These are phyloP conservation scores for Urosaurus nigricauda DNA, from an alignment of 2,797 vertebrate genomes.

Conservation along the genomic window DNA sequence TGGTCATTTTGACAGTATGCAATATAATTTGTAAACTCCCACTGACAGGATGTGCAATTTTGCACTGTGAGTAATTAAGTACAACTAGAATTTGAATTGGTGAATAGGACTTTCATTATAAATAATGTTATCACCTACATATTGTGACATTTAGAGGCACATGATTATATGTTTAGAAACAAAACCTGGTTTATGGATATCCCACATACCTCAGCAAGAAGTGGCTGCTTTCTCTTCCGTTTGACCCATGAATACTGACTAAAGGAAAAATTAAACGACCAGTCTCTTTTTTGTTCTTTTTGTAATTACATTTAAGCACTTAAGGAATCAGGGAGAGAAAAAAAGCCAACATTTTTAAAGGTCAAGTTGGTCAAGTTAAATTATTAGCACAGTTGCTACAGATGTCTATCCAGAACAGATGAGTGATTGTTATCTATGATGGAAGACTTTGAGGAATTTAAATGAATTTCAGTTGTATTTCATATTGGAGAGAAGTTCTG, in stretches of 20 bases:
- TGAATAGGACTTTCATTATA: slow-evolving; percentile 53
- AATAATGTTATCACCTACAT: slow-evolving; percentile 33
- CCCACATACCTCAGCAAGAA: slow-evolving; percentile 35
- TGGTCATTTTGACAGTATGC: neutral
- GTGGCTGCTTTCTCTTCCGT: slow-evolving; percentile 46
- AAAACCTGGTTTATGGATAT: slow-evolving; percentile 14
- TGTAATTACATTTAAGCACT: neutral
- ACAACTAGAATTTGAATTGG: slow-evolving; percentile 42
- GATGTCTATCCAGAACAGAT: neutral
- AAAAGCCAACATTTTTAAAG: neutral
- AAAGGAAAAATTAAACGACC: slow-evolving; percentile 1
- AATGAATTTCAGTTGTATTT: neutral
- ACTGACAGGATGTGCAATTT: slow-evolving; percentile 35
- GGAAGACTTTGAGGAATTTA: neutral
- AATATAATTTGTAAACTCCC: slow-evolving; percentile 41
- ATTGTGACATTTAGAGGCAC: slow-evolving; percentile 42
- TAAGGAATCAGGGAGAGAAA: no score
- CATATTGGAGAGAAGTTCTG: neutral
- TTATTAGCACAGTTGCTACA: neutral
- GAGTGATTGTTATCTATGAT: neutral
- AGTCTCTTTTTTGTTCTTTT: neutral
- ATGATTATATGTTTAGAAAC: slow-evolving; percentile 54
- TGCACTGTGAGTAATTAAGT: slow-evolving; percentile 59
- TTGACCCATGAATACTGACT: slow-evolving; percentile 34
- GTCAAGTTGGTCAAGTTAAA: neutral